Base-by-base conservation (phyloP, 1,140 invertebrate genomes). In the Drosophila mauritiana region DNA sequence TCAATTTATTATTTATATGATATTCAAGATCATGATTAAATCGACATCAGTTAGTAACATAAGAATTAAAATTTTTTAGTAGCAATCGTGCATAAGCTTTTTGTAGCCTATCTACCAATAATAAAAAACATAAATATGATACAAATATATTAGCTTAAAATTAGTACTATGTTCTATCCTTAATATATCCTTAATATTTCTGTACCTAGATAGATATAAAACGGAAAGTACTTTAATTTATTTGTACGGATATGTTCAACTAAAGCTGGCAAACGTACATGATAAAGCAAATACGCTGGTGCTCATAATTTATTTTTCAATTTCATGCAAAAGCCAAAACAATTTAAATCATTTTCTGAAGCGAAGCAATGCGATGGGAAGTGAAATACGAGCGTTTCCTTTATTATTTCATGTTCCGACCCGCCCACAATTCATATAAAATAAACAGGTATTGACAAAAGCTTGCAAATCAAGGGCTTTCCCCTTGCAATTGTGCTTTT, bases 361-460 rank as follows among this genome's bases (percentile, higher is more conserved):
- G 37, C 37, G 49, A 40, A 64, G 34, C 46, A 65, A 49, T 36
- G 59, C 59, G 61, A 68, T 68, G 64, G 59, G 64, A 68, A 68
- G 59, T 68, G 59, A 68, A 68, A 68, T 68, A 64, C 64, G 64
- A 68, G 64, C 64, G 46, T 68, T 68, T 70, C 63, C 51, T 70
- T 70, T 70, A 68, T 70, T 70, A 53, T 69, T 69, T 55, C 67
- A 70, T 68, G 40, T 68, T 55, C 13, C 27, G 67, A 43, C 63
- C 68, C 67, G 67, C 67, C 67, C 67, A 65, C 63, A 68, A 70
- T 54, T 70, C 67, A 69, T 69, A 56, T 68, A 69, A 45, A 56
- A 70, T 70, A 70, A 68, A 70, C 62, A 70, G 62, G 67, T 70
- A 70, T 68, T 68, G 64, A 70, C 49, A 70, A 68, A 68, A 56